Percentiles rank a stretch among this genome's conserved stretches.
phyloP scores from a whole-genome alignment of 1,140 invertebrate genomes.

The Ceratina japonica region DNA sequence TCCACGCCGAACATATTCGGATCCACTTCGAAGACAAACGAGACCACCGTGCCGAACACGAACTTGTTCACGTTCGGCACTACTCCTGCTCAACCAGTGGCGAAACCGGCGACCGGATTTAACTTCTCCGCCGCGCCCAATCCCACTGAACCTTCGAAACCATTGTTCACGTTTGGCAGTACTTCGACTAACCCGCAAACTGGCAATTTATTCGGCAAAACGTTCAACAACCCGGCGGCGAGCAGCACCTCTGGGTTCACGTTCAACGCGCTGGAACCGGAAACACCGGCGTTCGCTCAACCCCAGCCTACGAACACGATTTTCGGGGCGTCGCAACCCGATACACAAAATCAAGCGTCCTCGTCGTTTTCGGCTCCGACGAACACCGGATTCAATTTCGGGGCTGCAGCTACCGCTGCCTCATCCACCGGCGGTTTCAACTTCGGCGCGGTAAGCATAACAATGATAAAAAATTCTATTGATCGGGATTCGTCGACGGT shows the following conservation, averaged over 20 bases:
- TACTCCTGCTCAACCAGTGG: slow-evolving; percentile 39
- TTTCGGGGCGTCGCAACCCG: slow-evolving; percentile 67
- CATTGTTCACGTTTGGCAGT: slow-evolving; percentile 59
- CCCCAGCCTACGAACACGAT: slow-evolving; percentile 53
- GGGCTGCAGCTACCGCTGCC: slow-evolving; percentile 49
- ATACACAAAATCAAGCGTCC: slow-evolving; percentile 48
- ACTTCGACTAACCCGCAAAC: slow-evolving; percentile 29
- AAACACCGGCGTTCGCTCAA: slow-evolving; percentile 67
- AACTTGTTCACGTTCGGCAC: slow-evolving; percentile 65
- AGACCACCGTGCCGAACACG: slow-evolving; percentile 42
- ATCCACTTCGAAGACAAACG: slow-evolving; percentile 49
- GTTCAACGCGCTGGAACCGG: slow-evolving; percentile 70
- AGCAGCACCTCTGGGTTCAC: slow-evolving; percentile 57
- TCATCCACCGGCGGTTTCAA: slow-evolving; percentile 65
- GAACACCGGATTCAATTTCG: slow-evolving; percentile 68
- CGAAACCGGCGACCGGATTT: slow-evolving; percentile 52
- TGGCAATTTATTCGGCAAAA: slow-evolving; percentile 54
- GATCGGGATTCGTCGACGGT: background rate
- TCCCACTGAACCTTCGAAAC: slow-evolving; percentile 42
- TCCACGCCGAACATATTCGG: slow-evolving; percentile 57
- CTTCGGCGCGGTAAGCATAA: slow-evolving; percentile 64
- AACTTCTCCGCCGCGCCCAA: slow-evolving; percentile 57
- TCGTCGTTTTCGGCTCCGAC: slow-evolving; percentile 58
- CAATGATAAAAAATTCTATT: background rate
- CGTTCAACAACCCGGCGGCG: slow-evolving; percentile 48